Percentiles rank a stretch among this genome's conserved stretches.
These are phyloP conservation scores for Diorhabda carinulata DNA, from an alignment of 1,140 invertebrate genomes.

Conservation along the genomic window DNA sequence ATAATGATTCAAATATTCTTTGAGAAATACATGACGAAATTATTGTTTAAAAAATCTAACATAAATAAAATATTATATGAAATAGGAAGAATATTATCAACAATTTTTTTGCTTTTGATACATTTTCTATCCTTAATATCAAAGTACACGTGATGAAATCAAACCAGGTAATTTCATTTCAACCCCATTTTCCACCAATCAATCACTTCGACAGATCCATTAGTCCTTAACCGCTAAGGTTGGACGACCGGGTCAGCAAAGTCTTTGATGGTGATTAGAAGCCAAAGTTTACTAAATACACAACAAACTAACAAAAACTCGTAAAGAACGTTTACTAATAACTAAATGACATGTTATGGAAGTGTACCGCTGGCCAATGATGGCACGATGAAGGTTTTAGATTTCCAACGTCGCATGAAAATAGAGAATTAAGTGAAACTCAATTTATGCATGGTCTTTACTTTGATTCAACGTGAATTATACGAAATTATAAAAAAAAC, in stretches of 20 bases:
- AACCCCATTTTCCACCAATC: neutral
- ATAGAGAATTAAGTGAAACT: neutral
- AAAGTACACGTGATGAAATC: no score
- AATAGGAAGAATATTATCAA: no score
- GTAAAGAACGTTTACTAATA: neutral
- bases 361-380: conserved; percentile 1
- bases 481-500: no score
- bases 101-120: no score
- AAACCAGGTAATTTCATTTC: no score
- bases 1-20: no score
- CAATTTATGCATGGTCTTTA: neutral
- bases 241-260: neutral
- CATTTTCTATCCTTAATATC: no score
- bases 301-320: conserved; percentile 2
- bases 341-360: conserved; percentile 1
- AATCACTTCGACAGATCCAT: neutral
- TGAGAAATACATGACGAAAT: no score
- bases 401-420: neutral
- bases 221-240: neutral
- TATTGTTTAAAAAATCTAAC: no score
- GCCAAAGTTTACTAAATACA: neutral
- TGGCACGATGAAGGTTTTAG: neutral
- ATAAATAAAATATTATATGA: no score
- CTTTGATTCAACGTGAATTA: no score
- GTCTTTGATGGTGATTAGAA: neutral